Base-by-base conservation (phyloP, 2,113 vertebrate genomes). In the Chamaetylas fuelleborni region DNA sequence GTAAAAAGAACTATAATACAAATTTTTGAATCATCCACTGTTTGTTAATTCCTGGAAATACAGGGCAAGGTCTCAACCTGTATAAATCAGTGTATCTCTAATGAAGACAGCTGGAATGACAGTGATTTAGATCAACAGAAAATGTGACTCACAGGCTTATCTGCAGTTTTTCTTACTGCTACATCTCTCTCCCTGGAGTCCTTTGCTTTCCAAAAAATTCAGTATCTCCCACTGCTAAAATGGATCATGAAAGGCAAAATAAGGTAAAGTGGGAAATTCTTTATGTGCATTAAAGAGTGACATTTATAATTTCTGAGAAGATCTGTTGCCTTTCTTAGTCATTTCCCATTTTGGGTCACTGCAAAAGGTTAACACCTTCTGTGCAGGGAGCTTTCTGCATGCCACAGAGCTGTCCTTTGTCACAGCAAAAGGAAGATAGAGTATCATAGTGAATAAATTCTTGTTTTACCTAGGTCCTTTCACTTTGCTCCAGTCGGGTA, bases 21-120 rank as follows among this genome's bases (percentile, higher is more conserved):
- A 36, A 40, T 71, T 90, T 67, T 92, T 42, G 20, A 60, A 45
- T 94, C 60, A 81, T 67, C 23, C 43, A 42, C 45, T 34, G 1
- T 81, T 73, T 73, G 25, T 47, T 90, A 90, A 88, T 96, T 96
- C 92, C 90, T 96, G 83, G 93, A 96, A 97, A 94, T 65, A 50
- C 26, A 69, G 48, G 31, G 40, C 69, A 88, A 81, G 42, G 34
- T 88, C 60, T 83, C 51, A 84, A 65, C 40, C 64, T 80, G 43
- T 78, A 53, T 90, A 94, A 90, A 66, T 90, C 48, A 25, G 11
- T 18, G 31, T 73, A 26, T 73, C 34, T 88, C 47, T 77, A 51
- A 83, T 93, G 65, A 93, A 94, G 65, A 71, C 82, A 90, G 42
- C 51, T 92, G 72, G 80, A 95, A 86, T 0, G 50, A 90, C 80